Conservation (phyloP, 2,113 vertebrate species). For the Romanogobio albipinnatus region DNA sequence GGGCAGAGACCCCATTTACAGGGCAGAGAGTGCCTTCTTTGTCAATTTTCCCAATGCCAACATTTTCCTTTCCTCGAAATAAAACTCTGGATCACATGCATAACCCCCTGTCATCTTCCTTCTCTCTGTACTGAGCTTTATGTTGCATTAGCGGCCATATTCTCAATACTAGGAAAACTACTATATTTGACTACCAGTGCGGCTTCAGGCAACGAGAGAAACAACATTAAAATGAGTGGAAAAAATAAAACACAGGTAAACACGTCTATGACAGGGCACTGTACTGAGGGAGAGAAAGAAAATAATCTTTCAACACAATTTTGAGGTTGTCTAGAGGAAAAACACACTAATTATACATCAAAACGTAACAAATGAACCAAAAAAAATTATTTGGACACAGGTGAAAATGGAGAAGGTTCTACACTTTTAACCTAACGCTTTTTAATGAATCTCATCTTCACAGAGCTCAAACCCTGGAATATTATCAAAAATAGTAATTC, state of each 20-base stretch:
- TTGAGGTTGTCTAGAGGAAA: neutral
- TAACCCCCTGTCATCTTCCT: neutral
- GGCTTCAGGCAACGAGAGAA: neutral
- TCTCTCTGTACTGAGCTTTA: neutral
- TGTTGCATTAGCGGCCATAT: neutral
- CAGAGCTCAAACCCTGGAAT: conserved; percentile 15
- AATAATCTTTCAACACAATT: neutral
- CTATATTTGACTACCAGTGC: neutral
- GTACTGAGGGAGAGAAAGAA: neutral
- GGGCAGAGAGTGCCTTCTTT: conserved; percentile 33
- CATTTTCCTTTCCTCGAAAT: conserved; percentile 53
- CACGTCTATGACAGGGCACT: neutral
- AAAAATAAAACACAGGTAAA: conserved; percentile 8
- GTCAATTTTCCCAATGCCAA: conserved; percentile 55
- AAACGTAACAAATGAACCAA: neutral
- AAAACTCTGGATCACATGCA: conserved; percentile 6
- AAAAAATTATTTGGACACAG: neutral
- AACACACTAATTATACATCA: conserved; percentile 5
- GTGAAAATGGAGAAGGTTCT: neutral
- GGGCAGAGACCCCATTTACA: conserved; percentile 17
- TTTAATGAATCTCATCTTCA: conserved; percentile 30
- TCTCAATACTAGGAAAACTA: conserved; percentile 3
- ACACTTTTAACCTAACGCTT: neutral
- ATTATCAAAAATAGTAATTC: conserved; percentile 38
- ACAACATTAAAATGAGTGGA: neutral